Conservation (phyloP, 2,797 vertebrate genomes). For the Falco berigora region DNA sequence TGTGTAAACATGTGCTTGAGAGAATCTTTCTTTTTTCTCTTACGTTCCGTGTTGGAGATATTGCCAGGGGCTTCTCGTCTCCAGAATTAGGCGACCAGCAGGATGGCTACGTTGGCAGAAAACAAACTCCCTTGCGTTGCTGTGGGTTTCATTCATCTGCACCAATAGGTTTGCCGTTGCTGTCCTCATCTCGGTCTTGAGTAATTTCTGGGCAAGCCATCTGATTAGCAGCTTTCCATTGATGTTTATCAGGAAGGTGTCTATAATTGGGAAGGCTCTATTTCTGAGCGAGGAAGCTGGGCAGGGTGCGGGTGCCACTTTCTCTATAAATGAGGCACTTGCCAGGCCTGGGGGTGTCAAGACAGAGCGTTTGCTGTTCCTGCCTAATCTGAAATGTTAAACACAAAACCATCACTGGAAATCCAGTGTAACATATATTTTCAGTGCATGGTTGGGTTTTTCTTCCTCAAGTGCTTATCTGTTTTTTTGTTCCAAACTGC, state of each 20-base stretch:
- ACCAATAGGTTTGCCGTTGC: not conserved
- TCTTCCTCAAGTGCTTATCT: not conserved
- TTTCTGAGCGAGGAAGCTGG: not conserved
- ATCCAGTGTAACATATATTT: not conserved
- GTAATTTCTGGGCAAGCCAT: not conserved
- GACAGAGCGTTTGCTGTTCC: not conserved
- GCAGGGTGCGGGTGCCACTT: not conserved
- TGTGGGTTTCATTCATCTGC: not conserved
- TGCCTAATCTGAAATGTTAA: not conserved
- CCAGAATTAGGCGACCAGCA: not conserved
- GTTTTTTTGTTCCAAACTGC: not conserved
- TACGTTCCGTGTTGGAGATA: accelerated
- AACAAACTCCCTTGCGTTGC: too few species aligned
- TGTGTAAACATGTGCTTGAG: not conserved
- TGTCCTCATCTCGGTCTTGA: not conserved
- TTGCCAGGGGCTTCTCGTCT: not conserved
- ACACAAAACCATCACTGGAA: not conserved
- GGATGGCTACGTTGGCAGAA: not conserved
- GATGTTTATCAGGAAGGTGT: not conserved
- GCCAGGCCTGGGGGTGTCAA: not conserved
- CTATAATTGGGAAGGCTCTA: too few species aligned
- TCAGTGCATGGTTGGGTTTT: not conserved
- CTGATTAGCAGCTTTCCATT: not conserved
- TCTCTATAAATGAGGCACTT: not conserved
- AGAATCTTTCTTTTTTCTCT: not conserved